A percentile compares a stretch with the other conserved stretches of the same genome.
These are phyloP conservation scores for Chinchilla lanigera DNA, from an alignment of 2,113 vertebrate species.

Conservation along the genomic window DNA sequence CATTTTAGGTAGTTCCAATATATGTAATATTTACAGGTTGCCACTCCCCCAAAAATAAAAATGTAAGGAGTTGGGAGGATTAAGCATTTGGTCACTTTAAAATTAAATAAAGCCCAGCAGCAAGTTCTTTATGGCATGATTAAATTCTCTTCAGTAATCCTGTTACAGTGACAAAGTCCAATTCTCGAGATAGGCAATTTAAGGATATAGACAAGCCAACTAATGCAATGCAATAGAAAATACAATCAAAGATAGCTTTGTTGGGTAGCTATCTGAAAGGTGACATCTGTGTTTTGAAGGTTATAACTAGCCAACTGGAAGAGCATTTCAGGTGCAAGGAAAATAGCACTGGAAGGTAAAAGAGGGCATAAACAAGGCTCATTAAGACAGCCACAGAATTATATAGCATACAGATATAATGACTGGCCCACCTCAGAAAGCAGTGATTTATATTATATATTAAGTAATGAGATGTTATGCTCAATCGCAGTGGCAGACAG, in stretches of 20 bases:
- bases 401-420: background rate
- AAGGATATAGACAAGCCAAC: background rate
- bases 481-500: background rate
- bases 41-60: background rate
- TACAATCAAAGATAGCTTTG: background rate
- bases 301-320: background rate
- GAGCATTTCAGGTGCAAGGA: background rate
- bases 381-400: background rate
- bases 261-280: background rate
- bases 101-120: background rate
- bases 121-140: background rate
- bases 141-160: background rate
- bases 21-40: background rate
- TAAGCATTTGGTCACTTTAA: background rate
- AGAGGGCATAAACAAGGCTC: background rate
- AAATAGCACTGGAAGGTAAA: background rate
- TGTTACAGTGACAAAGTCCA: slow-evolving; percentile 22
- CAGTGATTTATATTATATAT: background rate
- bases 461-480: background rate
- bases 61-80: background rate
- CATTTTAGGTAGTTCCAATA: background rate
- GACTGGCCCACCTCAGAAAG: background rate
- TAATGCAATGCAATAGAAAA: background rate
- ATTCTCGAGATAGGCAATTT: background rate
- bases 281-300: background rate